Base-by-base conservation (phyloP, 2,113 vertebrate genomes). In the Micronycteris hirsuta region DNA sequence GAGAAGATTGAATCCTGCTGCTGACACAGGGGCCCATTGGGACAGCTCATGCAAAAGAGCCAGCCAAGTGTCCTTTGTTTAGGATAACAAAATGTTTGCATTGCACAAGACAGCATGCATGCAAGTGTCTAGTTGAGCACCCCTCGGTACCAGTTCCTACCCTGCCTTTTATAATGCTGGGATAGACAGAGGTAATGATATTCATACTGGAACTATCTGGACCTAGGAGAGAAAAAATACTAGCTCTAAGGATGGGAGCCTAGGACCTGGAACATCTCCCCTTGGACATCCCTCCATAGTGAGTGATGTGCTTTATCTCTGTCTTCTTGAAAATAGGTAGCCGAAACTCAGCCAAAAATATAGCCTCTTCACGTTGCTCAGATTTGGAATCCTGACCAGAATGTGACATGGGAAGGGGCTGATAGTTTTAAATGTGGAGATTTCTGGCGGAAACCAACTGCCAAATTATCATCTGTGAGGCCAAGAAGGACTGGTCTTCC, bases 1-100 rank as follows among this genome's bases (percentile, higher is more conserved):
- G 17, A 87, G 43, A 93, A 85, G 80, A 97, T 5, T 61, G 54
- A 95, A 85, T 95, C 73, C 84, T 68, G 87, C 63, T 91, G 73
- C 86, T 56, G 54, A 67, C 33, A 71, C 76, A 85, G 36, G 56
- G 10, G 15, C 19, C 61, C 28, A 4, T 1, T 86, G 38, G 58
- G 22, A 63, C 52, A 47, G n/a, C 36, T 82, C 36, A 17, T 36
- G 26, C 56, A 90, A 63, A 65, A n/a, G 7, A 93, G 28, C 17
- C 65, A 77, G 12, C 8, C 0, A 22, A 43, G 67, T 63, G 77
- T 92, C 71, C 36, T 63, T 91, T 78, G 77, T 71, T 71, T 74
- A 81, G 61, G 28, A 58, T 45, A 78, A 52, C 36, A 68, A 85
- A 19, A 83, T 56, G 71, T 36, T 54, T 36, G 76, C 52, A 47